Percentiles rank a stretch among this genome's conserved stretches.
These are phyloP conservation scores for Pithys albifrons DNA, from an alignment of 2,113 vertebrate genomes.

Conservation along the genomic window DNA sequence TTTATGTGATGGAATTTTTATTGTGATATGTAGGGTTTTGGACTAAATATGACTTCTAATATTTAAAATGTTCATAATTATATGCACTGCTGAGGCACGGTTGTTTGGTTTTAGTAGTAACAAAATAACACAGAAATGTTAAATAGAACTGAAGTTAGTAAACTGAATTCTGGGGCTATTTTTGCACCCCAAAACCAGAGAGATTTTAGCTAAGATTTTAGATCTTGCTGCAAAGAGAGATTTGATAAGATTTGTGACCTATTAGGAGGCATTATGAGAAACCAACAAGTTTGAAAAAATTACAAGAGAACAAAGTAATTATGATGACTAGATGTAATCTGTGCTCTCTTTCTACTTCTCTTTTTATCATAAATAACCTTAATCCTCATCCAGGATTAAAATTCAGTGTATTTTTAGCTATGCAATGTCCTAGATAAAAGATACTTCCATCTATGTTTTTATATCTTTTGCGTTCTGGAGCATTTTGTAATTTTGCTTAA, in stretches of 20 bases:
- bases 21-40: accelerated
- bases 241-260: not conserved
- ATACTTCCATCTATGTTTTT: conserved; percentile 8
- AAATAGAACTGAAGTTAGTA: not conserved
- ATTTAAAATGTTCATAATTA: not conserved
- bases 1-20: not conserved
- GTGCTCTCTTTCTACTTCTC: conserved; percentile 38
- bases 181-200: not conserved
- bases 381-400: conserved; percentile 88
- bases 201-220: not conserved
- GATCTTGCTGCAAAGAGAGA: not conserved
- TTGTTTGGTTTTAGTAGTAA: not conserved
- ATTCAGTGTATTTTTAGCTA: conserved; percentile 78
- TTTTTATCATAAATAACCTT: conserved; percentile 79
- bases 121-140: not conserved
- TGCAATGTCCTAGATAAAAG: conserved; percentile 78
- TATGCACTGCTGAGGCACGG: not conserved
- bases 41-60: not conserved
- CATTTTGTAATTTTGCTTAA: not conserved
- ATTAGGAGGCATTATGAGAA: not conserved
- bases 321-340: conserved; percentile 81
- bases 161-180: not conserved
- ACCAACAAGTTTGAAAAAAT: not conserved
- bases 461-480: not conserved
- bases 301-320: conserved; percentile 68